A percentile compares a stretch with the other conserved stretches of the same genome.
These are phyloP conservation scores for Phymorhynchus buccinoides DNA, from an alignment of 1,140 invertebrate species.

Conservation along the genomic window DNA sequence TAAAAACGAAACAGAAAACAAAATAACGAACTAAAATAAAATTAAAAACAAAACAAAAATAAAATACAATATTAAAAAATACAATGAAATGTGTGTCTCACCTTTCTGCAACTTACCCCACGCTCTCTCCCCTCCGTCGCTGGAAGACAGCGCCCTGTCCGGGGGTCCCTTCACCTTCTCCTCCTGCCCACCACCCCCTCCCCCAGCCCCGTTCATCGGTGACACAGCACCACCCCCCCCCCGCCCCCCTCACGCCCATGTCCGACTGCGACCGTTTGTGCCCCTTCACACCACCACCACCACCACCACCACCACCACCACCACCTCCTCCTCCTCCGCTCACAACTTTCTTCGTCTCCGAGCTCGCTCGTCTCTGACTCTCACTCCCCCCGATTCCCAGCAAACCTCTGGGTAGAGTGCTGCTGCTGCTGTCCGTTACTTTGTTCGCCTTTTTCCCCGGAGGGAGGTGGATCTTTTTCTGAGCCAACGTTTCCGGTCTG, in stretches of 20 bases:
- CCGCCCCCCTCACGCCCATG: slow-evolving; percentile 20
- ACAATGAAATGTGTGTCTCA: too few relatives aligned
- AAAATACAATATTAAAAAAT: too few relatives aligned
- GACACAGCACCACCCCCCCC: background rate
- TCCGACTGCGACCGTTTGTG: slow-evolving; percentile 34
- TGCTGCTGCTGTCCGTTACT: too few relatives aligned
- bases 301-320: too few relatives aligned
- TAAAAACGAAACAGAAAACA: too few relatives aligned
- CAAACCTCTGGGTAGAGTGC: background rate
- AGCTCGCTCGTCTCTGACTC: background rate
- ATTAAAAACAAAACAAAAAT: too few relatives aligned
- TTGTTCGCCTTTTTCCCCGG: background rate
- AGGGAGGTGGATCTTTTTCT: slow-evolving; percentile 25
- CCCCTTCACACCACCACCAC: background rate
- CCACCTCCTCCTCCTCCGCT: too few relatives aligned
- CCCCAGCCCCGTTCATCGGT: background rate
- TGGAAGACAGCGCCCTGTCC: background rate
- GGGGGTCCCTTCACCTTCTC: background rate
- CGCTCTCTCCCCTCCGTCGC: background rate
- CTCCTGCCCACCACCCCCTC: background rate
- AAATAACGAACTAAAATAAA: too few relatives aligned
- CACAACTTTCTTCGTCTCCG: background rate
- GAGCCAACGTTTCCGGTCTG: background rate
- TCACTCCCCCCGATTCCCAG: background rate
- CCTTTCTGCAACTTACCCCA: background rate